Evolutionary conservation across 2,113 vertebrate genomes (phyloP).

Genomic region (Cnemophilus loriae): DNA sequence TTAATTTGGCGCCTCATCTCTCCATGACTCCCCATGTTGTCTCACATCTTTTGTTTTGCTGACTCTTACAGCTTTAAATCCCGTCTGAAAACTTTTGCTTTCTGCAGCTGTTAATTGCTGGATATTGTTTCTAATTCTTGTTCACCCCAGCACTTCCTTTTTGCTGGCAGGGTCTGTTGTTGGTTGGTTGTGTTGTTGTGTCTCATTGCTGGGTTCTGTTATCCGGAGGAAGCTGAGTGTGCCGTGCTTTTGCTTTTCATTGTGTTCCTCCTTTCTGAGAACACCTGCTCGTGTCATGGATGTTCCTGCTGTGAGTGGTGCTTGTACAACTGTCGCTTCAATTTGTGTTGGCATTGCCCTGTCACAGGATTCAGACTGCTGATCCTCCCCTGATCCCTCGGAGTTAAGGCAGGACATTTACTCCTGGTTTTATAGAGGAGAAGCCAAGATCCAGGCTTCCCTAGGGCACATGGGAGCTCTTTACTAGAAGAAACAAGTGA

Average conservation of each 20-base stretch:
- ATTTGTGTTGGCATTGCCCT: accelerated
- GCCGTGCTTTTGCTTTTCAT: background rate
- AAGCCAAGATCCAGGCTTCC: background rate
- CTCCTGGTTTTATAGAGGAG: background rate
- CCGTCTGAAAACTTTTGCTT: background rate
- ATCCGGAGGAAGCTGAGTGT: background rate
- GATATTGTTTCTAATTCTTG: background rate
- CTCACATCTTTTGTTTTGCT: constrained; percentile 4
- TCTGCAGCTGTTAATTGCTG: background rate
- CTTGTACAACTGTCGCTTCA: background rate
- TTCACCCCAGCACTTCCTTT: background rate
- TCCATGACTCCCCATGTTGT: background rate
- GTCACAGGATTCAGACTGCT: background rate
- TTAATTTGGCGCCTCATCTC: background rate
- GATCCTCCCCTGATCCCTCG: background rate
- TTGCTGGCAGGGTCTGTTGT: background rate
- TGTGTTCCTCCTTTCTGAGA: background rate
- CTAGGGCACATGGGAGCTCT: background rate
- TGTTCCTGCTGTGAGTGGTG: background rate
- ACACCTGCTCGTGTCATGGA: background rate
- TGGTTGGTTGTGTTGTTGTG: background rate
- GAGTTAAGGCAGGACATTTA: background rate
- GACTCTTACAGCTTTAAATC: background rate
- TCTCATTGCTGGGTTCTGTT: background rate
- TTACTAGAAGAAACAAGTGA: background rate